A percentile compares a stretch with the other conserved stretches of the same genome.
These are phyloP conservation scores for Ophiodon elongatus DNA, from an alignment of 2,113 vertebrate genomes.

Conservation along the genomic window DNA sequence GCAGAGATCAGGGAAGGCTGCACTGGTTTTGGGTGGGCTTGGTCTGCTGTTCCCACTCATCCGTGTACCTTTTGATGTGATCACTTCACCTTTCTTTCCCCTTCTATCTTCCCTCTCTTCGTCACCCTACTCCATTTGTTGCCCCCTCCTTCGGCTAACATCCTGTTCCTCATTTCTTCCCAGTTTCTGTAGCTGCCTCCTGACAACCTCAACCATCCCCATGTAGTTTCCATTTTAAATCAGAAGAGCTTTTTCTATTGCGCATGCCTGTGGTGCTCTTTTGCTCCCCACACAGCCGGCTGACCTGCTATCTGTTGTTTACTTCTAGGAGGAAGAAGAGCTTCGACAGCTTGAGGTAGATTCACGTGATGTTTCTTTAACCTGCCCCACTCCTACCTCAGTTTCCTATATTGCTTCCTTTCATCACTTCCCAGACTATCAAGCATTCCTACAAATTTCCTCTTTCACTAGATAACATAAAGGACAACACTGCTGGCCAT, in stretches of 20 bases:
- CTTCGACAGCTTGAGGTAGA: slow-evolving; percentile 86
- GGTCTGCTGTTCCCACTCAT: slow-evolving; percentile 37
- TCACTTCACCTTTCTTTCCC: slow-evolving; percentile 4
- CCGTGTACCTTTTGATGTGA: slow-evolving; percentile 8
- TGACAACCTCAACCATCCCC: slow-evolving; percentile 57
- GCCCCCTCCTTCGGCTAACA: slow-evolving; percentile 58
- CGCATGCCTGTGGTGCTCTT: slow-evolving; percentile 64
- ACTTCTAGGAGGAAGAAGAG: slow-evolving; percentile 86
- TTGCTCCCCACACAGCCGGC: slow-evolving; percentile 60
- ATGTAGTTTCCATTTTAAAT: slow-evolving; percentile 51
- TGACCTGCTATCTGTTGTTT: slow-evolving; percentile 74
- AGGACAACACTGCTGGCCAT: slow-evolving; percentile 10
- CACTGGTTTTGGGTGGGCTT: slow-evolving; percentile 9
- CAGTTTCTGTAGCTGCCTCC: slow-evolving; percentile 70
- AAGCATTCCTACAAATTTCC: slow-evolving; percentile 36
- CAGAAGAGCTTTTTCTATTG: slow-evolving; percentile 21
- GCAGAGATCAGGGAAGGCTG: slow-evolving; percentile 39
- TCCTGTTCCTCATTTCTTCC: slow-evolving; percentile 65
- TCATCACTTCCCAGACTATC: background rate
- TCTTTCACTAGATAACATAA: slow-evolving; percentile 15
- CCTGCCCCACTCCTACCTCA: background rate
- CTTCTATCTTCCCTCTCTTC: slow-evolving; percentile 1
- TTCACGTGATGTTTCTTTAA: slow-evolving; percentile 30
- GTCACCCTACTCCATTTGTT: slow-evolving; percentile 15
- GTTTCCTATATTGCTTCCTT: slow-evolving; percentile 28